Evolutionary conservation across 2,888 invertebrate species (phyloP).

Genomic region (Drosophila tanythrix): DNA sequence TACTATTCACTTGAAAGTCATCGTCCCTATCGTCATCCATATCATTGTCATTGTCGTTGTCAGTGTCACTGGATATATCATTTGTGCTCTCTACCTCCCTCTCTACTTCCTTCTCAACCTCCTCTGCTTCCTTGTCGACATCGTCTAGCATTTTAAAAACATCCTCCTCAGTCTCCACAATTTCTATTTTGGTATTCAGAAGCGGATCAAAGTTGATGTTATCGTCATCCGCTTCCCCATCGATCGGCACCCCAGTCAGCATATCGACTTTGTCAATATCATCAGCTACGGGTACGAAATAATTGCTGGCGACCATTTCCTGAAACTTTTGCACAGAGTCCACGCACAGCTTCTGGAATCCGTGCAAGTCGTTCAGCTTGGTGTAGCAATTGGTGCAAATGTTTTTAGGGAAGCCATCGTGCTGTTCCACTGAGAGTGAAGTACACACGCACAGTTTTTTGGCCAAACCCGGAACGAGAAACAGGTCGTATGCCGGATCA

Average conservation of each 20-base stretch:
- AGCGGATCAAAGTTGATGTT: constrained; percentile 56
- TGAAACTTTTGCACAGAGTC: constrained; percentile 79
- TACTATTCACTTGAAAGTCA: constrained; percentile 63
- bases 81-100: constrained; percentile 2
- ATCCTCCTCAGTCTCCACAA: constrained; percentile 75
- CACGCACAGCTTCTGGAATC: constrained; percentile 79
- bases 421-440: constrained; percentile 77
- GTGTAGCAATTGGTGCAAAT: constrained; percentile 74
- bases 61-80: constrained; percentile 5
- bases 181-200: constrained; percentile 66
- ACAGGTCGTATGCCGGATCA: constrained; percentile 71
- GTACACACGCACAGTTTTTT: constrained; percentile 81
- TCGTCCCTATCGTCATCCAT: constrained; percentile 60
- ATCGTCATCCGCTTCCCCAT: constrained; percentile 71
- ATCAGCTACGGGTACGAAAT: constrained; percentile 34
- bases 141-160: constrained; percentile 78
- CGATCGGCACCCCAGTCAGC: constrained; percentile 39
- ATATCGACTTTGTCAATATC: constrained; percentile 62
- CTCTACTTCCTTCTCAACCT: constrained; percentile 34
- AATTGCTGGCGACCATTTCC: constrained; percentile 63
- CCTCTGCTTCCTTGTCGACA: constrained; percentile 69
- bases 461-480: constrained; percentile 75
- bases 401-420: constrained; percentile 81
- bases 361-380: constrained; percentile 76
- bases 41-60: constrained; percentile 39